phyloP scores from a whole-genome alignment of 2,113 vertebrate genomes.

The Elachura formosa region DNA sequence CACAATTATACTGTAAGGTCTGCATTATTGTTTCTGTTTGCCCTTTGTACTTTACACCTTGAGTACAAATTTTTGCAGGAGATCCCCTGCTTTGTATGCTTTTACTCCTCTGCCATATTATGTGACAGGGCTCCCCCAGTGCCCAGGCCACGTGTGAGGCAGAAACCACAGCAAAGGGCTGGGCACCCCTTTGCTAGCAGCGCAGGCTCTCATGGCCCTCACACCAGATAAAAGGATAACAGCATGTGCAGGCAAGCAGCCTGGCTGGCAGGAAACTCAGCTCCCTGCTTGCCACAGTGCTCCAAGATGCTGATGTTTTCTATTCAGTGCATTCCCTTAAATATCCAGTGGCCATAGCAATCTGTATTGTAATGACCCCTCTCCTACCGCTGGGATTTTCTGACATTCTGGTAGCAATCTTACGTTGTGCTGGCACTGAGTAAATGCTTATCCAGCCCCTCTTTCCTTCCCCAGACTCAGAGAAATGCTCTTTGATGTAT shows the following conservation, averaged over 20 bases:
- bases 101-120: background rate
- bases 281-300: fast-evolving
- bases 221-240: background rate
- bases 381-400: background rate
- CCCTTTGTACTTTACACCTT: background rate
- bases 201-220: fast-evolving
- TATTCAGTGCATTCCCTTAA: background rate
- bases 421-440: background rate
- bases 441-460: background rate
- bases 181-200: background rate
- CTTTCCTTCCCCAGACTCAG: background rate
- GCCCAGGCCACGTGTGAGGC: background rate
- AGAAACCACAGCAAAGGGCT: background rate
- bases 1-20: background rate
- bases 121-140: fast-evolving
- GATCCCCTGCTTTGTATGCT: background rate
- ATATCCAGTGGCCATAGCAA: background rate
- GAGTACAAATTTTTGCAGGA: background rate
- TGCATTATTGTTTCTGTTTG: background rate
- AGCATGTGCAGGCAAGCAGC: background rate
- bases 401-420: background rate
- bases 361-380: background rate
- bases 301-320: background rate
- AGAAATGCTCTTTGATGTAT: constrained; percentile 51
- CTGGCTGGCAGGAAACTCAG: background rate